phyloP scores from a whole-genome alignment of 92 coral and sea anemone species.

The Phymanthus crucifer region DNA sequence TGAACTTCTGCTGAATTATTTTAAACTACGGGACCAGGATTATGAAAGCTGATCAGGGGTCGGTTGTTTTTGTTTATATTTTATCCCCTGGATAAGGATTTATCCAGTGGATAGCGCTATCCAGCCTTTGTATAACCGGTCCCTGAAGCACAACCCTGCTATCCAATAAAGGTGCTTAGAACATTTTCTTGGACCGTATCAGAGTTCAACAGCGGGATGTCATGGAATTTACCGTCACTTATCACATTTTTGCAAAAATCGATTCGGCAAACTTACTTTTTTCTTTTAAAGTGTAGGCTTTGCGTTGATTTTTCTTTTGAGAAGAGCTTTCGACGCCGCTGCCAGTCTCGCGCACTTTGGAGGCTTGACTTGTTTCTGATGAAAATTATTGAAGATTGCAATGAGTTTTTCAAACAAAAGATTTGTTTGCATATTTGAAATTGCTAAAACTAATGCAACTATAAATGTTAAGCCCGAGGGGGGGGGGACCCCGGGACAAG shows the following conservation, averaged over 20 bases:
- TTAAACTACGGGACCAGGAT: too few relatives aligned
- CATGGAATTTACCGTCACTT: background rate
- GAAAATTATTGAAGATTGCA: background rate
- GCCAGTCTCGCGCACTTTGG: background rate
- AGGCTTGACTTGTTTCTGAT: background rate
- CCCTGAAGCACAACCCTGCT: too few relatives aligned
- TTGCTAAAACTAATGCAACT: background rate
- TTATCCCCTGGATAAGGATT: too few relatives aligned
- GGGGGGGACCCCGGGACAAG: too few relatives aligned
- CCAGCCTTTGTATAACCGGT: too few relatives aligned
- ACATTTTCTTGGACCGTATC: background rate
- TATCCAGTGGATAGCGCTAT: too few relatives aligned
- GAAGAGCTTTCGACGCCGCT: background rate
- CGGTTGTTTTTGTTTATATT: too few relatives aligned
- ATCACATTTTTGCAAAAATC: background rate
- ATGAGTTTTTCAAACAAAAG: background rate
- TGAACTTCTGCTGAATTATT: background rate
- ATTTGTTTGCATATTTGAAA: background rate
- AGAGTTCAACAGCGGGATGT: background rate
- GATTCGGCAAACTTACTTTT: background rate
- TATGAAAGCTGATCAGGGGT: too few relatives aligned
- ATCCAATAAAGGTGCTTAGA: background rate
- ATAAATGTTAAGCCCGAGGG: too few relatives aligned
- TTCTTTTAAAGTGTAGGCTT: background rate
- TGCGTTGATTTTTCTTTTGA: background rate